Evolutionary conservation across 2,888 invertebrate species (phyloP).

Genomic region (Rhagonycha lutea): DNA sequence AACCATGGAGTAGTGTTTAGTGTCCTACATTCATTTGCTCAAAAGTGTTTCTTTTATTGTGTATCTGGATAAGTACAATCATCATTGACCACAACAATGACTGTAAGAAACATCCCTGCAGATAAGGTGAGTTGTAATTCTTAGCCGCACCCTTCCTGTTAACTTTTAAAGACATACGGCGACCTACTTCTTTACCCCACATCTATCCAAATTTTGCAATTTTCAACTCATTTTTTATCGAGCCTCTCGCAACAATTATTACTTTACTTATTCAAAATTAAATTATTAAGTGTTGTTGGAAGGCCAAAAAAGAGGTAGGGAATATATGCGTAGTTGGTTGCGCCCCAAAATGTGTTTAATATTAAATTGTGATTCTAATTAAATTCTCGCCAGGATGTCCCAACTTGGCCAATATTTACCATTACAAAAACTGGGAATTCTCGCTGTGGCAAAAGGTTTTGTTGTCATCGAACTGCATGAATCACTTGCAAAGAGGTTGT

Average conservation of each 20-base stretch:
- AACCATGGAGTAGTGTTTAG: constrained; percentile 45
- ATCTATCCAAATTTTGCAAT: constrained; percentile 12
- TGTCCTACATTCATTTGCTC: constrained; percentile 43
- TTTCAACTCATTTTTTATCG: background rate
- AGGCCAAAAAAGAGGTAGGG: background rate
- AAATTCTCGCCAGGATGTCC: background rate
- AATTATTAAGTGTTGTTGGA: background rate
- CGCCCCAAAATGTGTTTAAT: background rate
- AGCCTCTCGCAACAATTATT: background rate
- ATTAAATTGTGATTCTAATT: background rate
- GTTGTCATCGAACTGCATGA: constrained; percentile 26
- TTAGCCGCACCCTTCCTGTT: constrained; percentile 51
- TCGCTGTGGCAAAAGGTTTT: background rate
- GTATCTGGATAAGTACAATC: constrained; percentile 8
- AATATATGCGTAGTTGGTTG: background rate
- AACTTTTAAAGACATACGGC: constrained; percentile 44
- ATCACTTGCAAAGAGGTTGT: constrained; percentile 26
- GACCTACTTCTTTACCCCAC: constrained; percentile 49
- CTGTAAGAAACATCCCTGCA: constrained; percentile 80
- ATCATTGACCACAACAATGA: constrained; percentile 62
- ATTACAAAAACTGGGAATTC: background rate
- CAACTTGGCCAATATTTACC: background rate
- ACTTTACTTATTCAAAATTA: background rate
- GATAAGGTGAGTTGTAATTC: constrained; percentile 70
- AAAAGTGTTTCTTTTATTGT: constrained; percentile 32